Evolutionary conservation across 2,888 invertebrate genomes (phyloP), one percentile per base, ranked within the genome.

Genomic region (Rotaria socialis): DNA sequence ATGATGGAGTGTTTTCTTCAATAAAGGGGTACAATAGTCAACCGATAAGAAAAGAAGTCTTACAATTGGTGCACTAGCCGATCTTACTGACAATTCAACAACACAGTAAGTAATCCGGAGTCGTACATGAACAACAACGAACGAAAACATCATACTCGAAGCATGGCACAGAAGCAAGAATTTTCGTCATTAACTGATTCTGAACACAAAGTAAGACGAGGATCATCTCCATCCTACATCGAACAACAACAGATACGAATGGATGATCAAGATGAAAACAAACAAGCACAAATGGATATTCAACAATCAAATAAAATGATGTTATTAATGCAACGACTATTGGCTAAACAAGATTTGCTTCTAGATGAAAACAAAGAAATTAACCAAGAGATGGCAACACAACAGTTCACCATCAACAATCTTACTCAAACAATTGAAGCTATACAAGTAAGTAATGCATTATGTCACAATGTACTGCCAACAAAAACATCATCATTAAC

Each of bases 381-480:
- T n/a, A n/a, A n/a, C n/a, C 22, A 58, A 24, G 58, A 58, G 8
- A 58, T 58, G 3, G 58, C 58, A 19, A 5, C 22, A 8, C 58
- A 58, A 22, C 58, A 58, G 2, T 3, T 58, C 3, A 58, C 58
- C 1, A 58, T 58, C 7, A 58, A 19, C 1, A 58, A n/a, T 58
- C 58, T 58, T 8, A 8, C 22, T 58, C 6, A 22, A 58, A n/a
- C 22, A 24, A n/a, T 58, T n/a, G 58, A 58, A 2, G 7, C 24
- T 2, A n/a, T 58, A n/a, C 24, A 58, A 58, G 22, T 2, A 58
- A 58, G 1, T 10, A 6, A 4, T n/a, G 8, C 8, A 47, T 47
- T n/a, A n/a, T 24, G 0, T n/a, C n/a, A n/a, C n/a, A 10, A 4
- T 58, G 0, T n/a, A 58, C 10, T n/a, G n/a, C 2, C 1, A 6